A percentile compares a stretch with the other conserved stretches of the same genome.
Conservation (phyloP, 1,140 invertebrate genomes). For the Reticulitermes speratus region DNA sequence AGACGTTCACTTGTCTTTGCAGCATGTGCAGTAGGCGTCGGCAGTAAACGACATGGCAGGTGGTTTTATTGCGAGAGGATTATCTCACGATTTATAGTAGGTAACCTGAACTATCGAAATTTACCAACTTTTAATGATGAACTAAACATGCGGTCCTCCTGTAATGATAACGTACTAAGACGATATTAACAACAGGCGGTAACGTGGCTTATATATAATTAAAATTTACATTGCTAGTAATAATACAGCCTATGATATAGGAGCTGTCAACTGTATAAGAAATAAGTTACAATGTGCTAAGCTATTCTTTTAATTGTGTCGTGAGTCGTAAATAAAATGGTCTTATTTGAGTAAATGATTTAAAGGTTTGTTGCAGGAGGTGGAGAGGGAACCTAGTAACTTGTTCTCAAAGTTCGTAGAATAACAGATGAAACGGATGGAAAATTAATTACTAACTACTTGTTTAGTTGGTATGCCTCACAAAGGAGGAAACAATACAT, state of each 20-base stretch:
- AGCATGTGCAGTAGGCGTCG: background rate
- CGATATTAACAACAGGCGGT: background rate
- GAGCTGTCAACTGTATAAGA: background rate
- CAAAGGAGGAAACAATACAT: background rate
- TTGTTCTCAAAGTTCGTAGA: background rate
- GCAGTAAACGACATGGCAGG: background rate
- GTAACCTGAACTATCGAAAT: background rate
- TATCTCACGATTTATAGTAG: background rate
- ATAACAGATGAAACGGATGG: background rate
- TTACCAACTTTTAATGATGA: conserved; percentile 6
- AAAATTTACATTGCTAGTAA: background rate
- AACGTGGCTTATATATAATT: background rate
- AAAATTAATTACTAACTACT: background rate
- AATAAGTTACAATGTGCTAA: background rate
- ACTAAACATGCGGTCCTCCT: background rate
- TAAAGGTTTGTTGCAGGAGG: background rate
- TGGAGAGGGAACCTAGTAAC: background rate
- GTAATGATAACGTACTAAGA: background rate
- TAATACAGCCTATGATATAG: background rate
- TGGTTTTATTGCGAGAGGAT: background rate
- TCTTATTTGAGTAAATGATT: background rate
- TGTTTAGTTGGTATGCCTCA: background rate
- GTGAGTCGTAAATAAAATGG: background rate
- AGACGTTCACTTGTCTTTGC: background rate
- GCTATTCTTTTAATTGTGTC: background rate